phyloP scores from a whole-genome alignment of 1,140 invertebrate genomes.

The Brachionus rotundiformis region DNA sequence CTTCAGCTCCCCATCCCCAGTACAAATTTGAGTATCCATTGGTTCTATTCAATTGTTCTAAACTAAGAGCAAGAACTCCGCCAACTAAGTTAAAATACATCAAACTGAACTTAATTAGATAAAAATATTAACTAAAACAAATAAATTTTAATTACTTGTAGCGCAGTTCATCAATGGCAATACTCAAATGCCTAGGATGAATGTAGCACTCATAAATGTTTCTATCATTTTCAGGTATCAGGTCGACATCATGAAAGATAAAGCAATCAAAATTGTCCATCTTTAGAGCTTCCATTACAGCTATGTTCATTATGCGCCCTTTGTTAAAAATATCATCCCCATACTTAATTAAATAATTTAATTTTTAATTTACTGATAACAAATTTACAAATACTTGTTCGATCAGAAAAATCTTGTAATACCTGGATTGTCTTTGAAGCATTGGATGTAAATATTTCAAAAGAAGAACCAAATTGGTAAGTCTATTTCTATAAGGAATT shows the following conservation, averaged over 20 bases:
- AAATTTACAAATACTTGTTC: conserved; percentile 57
- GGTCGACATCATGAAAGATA: conserved; percentile 62
- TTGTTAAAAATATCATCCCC: conserved; percentile 73
- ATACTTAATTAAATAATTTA: background rate
- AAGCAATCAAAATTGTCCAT: conserved; percentile 56
- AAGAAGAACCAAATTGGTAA: conserved; percentile 63
- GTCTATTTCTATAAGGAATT: conserved; percentile 60
- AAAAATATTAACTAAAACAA: too few species aligned
- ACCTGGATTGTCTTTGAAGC: conserved; percentile 58
- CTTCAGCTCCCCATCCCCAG: conserved; percentile 74
- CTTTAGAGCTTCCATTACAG: conserved; percentile 40
- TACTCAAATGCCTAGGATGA: conserved; percentile 58
- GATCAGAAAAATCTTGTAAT: conserved; percentile 60
- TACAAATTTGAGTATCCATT: conserved; percentile 91
- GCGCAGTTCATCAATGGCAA: conserved; percentile 59
- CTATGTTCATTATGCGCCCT: conserved; percentile 87
- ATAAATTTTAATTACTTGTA: conserved; percentile 61
- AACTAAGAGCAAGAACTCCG: conserved; percentile 68
- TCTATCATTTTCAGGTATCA: conserved; percentile 59
- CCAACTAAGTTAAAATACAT: conserved; percentile 84
- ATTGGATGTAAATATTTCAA: conserved; percentile 60
- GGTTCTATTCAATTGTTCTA: conserved; percentile 71
- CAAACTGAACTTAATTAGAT: conserved; percentile 71
- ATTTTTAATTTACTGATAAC: background rate
- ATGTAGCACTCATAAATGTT: conserved; percentile 60